Base-by-base conservation (phyloP, 2,888 invertebrate species). In the Drosophila colorata region DNA sequence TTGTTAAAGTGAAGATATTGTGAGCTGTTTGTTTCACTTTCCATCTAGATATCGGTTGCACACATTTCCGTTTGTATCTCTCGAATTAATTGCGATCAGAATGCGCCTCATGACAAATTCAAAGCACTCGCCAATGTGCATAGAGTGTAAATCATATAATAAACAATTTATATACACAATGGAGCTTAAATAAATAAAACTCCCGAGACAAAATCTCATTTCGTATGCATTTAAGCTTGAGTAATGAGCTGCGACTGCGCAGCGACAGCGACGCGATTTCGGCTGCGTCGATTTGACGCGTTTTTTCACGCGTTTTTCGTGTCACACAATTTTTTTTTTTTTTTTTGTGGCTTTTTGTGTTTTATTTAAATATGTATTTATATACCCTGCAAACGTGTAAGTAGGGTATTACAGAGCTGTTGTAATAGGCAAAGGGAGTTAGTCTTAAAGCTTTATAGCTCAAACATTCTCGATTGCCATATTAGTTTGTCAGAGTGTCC, bases 141-240 rank as follows among this genome's bases (percentile, higher is more conserved):
- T 58, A 76, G 76, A 48, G 74, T 76, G 76, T 81, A 78, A 85
- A 82, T 75, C 80, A 82, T 75, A 68, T 78, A 60, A 72, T 69
- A 79, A 64, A 73, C 70, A 81, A 69, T 78, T 69, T 75, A 60
- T 56, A 66, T n/a, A 66, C 58, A 71, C 59, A 74, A 74, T 77
- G 67, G 37, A 67, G 73, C 66, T 71, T 63, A 66, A 74, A 74
- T 79, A 79, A 79, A 69, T 74, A 71, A 78, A 71, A 69, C 64
- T 67, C 25, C 57, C 64, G 69, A 80, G 72, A 82, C 75, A 75
- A 76, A 73, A 72, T 65, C 84, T 88, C 88, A 85, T 90, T 89
- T 86, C 76, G 77, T 90, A 90, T 88, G 90, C 88, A 87, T 85
- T 90, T 90, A 85, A 90, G 80, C 83, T 73, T 80, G 69, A 69